phyloP scores from a whole-genome alignment of 2,113 vertebrate genomes.

The Rana temporaria region DNA sequence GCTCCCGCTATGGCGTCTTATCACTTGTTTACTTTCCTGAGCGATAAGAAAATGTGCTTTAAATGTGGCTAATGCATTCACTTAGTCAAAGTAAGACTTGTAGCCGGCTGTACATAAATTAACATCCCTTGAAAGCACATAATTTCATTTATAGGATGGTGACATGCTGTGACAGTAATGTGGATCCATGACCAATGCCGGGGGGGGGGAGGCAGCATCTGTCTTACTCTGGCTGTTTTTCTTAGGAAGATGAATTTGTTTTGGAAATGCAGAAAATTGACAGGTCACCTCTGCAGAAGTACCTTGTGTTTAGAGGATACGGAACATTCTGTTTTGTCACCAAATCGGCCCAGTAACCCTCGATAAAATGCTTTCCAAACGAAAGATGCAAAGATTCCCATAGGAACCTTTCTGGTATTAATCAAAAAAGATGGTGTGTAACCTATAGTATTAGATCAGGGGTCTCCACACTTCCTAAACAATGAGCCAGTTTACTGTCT shows the following conservation, averaged over 20 bases:
- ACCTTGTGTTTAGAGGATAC: neutral
- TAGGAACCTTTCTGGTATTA: no score
- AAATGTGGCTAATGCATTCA: slow-evolving; percentile 4
- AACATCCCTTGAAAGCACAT: neutral
- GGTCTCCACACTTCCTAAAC: no score
- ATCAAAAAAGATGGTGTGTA: no score
- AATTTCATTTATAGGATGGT: slow-evolving; percentile 25
- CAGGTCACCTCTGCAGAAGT: slow-evolving; percentile 26
- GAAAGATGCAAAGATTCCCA: no score
- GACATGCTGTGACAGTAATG: slow-evolving; percentile 46
- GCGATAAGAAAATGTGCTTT: neutral
- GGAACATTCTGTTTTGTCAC: no score
- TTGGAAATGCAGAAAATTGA: slow-evolving; percentile 2
- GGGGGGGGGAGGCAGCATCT: slow-evolving; percentile 47
- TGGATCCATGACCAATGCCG: slow-evolving; percentile 46
- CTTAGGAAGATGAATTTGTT: slow-evolving; percentile 41
- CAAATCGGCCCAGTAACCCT: neutral
- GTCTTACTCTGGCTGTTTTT: slow-evolving; percentile 58
- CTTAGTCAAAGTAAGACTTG: slow-evolving; percentile 27
- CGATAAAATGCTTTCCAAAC: neutral
- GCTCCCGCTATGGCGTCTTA: neutral
- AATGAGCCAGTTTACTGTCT: no score
- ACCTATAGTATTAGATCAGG: no score
- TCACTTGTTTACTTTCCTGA: neutral
- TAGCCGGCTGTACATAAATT: slow-evolving; percentile 33